A percentile compares a stretch with the other conserved stretches of the same genome.
phyloP scores from a whole-genome alignment of 2,888 invertebrate species.

The Teinopalpus imperialis region DNA sequence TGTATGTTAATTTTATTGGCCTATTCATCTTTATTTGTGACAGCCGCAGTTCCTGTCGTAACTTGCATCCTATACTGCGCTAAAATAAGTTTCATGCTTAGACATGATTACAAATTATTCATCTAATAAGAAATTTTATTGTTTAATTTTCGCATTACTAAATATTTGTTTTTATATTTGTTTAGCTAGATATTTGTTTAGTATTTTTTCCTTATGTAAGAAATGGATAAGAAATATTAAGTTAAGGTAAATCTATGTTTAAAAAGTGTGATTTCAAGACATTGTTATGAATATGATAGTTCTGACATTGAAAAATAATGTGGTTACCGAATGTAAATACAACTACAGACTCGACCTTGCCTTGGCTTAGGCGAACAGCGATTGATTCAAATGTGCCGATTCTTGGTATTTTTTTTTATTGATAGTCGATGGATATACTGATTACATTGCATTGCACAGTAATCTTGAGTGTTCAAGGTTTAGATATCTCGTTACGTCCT shows the following conservation, averaged over 20 bases:
- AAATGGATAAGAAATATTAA: no score
- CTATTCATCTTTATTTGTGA: slow-evolving; percentile 19
- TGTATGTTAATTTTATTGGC: slow-evolving; percentile 26
- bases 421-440: slow-evolving; percentile 18
- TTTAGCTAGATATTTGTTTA: no score
- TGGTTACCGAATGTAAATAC: slow-evolving; percentile 9
- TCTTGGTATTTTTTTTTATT: slow-evolving; percentile 22
- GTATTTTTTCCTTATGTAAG: no score
- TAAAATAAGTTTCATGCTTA: not conserved
- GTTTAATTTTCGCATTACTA: not conserved
- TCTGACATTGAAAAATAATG: slow-evolving; percentile 5
- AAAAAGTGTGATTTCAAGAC: no score
- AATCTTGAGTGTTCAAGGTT: slow-evolving; percentile 25
- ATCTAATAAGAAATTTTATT: no score
- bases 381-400: slow-evolving; percentile 14
- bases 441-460: slow-evolving; percentile 19
- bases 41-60: slow-evolving; percentile 25
- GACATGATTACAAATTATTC: not conserved
- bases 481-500: slow-evolving; percentile 23
- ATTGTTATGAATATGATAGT: slow-evolving; percentile 6
- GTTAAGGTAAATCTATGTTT: no score
- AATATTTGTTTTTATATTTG: not conserved
- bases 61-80: slow-evolving; percentile 18
- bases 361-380: slow-evolving; percentile 9
- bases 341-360: slow-evolving; percentile 19